Percentiles rank a stretch among this genome's conserved stretches.
These are phyloP conservation scores for Anolis sagrei DNA, from an alignment of 2,113 vertebrate species.

Conservation along the genomic window DNA sequence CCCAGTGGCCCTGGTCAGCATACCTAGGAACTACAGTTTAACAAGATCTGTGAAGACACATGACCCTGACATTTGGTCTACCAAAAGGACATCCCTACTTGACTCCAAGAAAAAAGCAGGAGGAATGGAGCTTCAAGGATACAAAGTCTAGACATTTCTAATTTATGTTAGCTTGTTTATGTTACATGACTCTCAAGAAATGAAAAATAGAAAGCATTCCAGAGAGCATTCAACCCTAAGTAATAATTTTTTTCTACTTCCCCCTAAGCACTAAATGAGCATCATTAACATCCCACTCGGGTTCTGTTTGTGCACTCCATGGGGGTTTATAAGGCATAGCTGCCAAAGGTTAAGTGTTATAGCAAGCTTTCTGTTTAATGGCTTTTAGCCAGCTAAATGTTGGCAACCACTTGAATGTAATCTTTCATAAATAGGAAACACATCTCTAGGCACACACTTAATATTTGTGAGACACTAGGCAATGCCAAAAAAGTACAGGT, in stretches of 20 bases:
- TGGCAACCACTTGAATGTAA: conserved; percentile 13
- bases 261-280: background rate
- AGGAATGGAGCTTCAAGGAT: background rate
- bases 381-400: conserved; percentile 16
- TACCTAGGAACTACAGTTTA: too few relatives aligned
- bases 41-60: too few relatives aligned
- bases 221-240: background rate
- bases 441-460: background rate
- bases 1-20: too few relatives aligned
- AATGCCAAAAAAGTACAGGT: conserved; percentile 1
- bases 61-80: background rate
- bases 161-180: background rate
- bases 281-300: conserved; percentile 9
- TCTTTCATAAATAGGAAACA: conserved; percentile 14
- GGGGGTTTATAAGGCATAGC: accelerated
- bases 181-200: background rate
- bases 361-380: conserved; percentile 1
- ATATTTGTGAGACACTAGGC: background rate
- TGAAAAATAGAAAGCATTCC: background rate
- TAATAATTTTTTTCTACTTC: conserved; percentile 2
- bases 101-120: background rate
- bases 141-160: accelerated
- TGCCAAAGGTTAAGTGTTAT: background rate
- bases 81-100: background rate
- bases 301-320: accelerated